Percentiles rank a stretch among this genome's conserved stretches.
These are phyloP conservation scores for Schizopygopsis malacanthus DNA, from an alignment of 2,797 vertebrate species.

Conservation along the genomic window DNA sequence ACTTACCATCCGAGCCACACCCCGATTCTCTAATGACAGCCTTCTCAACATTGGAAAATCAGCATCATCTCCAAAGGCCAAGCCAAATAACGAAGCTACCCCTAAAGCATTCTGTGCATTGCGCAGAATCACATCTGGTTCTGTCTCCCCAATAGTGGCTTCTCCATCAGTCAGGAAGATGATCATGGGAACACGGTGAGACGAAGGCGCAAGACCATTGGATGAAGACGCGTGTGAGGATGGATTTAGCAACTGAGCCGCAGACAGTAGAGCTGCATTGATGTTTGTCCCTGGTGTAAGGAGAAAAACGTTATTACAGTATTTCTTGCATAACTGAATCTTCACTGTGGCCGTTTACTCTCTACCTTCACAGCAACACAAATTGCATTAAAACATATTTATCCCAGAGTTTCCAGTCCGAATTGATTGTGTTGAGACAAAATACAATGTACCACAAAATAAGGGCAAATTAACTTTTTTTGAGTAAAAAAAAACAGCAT, in stretches of 20 bases:
- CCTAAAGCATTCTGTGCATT: slow-evolving; percentile 79
- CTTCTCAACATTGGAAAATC: slow-evolving; percentile 82
- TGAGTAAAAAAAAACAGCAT: neutral
- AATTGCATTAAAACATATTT: neutral
- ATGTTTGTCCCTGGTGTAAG: slow-evolving; percentile 84
- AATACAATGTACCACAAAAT: neutral
- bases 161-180: slow-evolving; percentile 89
- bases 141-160: slow-evolving; percentile 82
- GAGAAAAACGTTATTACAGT: neutral
- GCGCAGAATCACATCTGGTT: slow-evolving; percentile 77
- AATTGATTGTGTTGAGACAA: neutral
- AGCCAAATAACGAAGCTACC: slow-evolving; percentile 79
- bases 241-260: slow-evolving; percentile 81
- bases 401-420: neutral
- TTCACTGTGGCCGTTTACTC: neutral
- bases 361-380: too few species aligned
- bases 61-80: slow-evolving; percentile 87
- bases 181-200: slow-evolving; percentile 79
- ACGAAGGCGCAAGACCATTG: slow-evolving; percentile 51
- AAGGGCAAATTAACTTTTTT: neutral
- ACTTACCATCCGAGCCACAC: slow-evolving; percentile 75
- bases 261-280: slow-evolving; percentile 83
- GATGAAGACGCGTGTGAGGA: slow-evolving; percentile 55
- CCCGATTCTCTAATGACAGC: slow-evolving; percentile 84
- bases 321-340: neutral